Base-by-base conservation (phyloP, 2,888 invertebrate species). In the Rhabditoides inermis region DNA sequence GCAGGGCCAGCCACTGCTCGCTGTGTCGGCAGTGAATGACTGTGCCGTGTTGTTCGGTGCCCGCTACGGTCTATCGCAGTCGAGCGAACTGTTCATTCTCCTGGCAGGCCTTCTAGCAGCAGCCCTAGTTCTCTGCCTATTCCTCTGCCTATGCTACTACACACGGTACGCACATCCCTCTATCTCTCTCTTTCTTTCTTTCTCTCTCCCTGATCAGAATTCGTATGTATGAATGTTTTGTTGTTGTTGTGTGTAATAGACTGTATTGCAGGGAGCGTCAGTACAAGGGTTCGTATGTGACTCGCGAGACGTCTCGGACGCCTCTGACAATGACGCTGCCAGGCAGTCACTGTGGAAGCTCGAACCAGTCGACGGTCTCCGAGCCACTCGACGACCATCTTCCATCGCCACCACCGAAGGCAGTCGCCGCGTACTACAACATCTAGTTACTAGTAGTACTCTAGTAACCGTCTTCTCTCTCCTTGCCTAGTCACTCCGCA, bases 21-120 rank as follows among this genome's bases (percentile, higher is more conserved):
- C 58, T 7, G 61, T 64, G 45, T 56, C 52, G 20, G 64, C 58
- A 32, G 64, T 64, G 41, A 73, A 70, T 57, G 75, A 75, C 54
- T 75, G 75, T 47, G 71, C 71, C 20, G 65, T 75, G 7, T 56
- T 74, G 10, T 72, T 75, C 56, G 71, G 69, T 23, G 66, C 68
- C n/a, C 59, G 64, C 26, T 75, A 74, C 58, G 73, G 73, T n/a
- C 57, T 74, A 26, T 63, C 68, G 15, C 74, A 74, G 51, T 63
- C 58, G 18, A 53, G 55, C 47, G 70, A 69, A 45, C 52, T 70
- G 45, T 53, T 63, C 47, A 61, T 70, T 28, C 56, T 75, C 4
- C 63, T 72, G 12, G 63, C 65, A 32, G 69, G 62, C 5, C 49
- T 74, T 6, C 61, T 74, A 20, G 45, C 63, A 5, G 60, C 67